Conservation (phyloP, 1,140 invertebrate species). For the Hyposmocoma kahamanoa region DNA sequence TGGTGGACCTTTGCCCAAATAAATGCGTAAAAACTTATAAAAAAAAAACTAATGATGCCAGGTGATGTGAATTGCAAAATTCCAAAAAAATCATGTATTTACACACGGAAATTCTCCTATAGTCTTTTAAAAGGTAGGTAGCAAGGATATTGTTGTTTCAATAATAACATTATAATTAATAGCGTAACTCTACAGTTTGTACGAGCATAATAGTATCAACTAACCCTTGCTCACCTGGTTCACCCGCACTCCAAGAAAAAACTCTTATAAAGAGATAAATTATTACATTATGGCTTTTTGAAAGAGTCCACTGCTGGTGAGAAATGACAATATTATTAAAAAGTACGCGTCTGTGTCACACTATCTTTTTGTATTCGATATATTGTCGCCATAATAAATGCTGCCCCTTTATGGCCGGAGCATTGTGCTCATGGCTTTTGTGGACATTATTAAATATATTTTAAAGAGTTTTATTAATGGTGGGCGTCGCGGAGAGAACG, state of each 20-base stretch:
- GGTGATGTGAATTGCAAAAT: too few species aligned
- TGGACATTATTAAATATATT: constrained; percentile 73
- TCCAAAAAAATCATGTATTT: too few species aligned
- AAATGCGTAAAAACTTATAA: too few species aligned
- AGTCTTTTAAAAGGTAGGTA: too few species aligned
- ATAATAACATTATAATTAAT: too few species aligned
- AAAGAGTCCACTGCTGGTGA: constrained; percentile 72
- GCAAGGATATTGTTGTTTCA: too few species aligned
- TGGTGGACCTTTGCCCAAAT: too few species aligned
- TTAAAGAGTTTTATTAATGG: constrained; percentile 73
- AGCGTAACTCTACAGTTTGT: too few species aligned
- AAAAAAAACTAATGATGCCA: too few species aligned
- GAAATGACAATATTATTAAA: constrained; percentile 75
- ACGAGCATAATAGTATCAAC: too few species aligned
- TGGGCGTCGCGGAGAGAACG: constrained; percentile 60
- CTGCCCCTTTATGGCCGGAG: constrained; percentile 61
- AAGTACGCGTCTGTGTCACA: constrained; percentile 69
- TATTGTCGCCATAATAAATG: constrained; percentile 73
- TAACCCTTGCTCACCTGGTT: constrained; percentile 68
- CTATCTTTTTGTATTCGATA: constrained; percentile 72
- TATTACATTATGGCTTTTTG: constrained; percentile 72
- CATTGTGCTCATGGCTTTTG: constrained; percentile 65
- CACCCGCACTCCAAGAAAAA: constrained; percentile 49
- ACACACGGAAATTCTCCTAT: too few species aligned
- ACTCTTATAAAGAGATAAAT: constrained; percentile 72